Evolutionary conservation across 2,888 invertebrate species (phyloP).

Genomic region (Diaphora mendica): DNA sequence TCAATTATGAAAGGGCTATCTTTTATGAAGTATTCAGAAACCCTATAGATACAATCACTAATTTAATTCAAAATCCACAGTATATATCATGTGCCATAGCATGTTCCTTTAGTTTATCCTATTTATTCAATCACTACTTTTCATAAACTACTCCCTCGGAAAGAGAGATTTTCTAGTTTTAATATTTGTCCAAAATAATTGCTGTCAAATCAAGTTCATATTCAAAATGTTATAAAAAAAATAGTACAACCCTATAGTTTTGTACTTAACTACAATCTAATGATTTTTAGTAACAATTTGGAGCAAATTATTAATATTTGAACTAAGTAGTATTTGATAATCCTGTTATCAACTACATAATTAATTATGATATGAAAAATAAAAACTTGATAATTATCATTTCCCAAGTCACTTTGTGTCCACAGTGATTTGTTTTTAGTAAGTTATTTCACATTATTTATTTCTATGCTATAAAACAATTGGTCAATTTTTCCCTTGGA

Average conservation of each 20-base stretch:
- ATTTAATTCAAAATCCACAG: background rate
- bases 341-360: background rate
- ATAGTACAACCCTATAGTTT: no score
- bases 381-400: background rate
- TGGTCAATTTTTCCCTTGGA: background rate
- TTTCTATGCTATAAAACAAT: background rate
- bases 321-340: background rate
- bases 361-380: background rate
- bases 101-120: background rate
- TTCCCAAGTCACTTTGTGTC: background rate
- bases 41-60: background rate
- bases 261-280: background rate
- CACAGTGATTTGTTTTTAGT: background rate
- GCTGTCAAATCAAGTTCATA: no score
- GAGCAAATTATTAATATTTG: background rate
- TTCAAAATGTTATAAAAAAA: no score
- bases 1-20: background rate
- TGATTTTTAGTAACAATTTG: background rate
- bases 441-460: background rate
- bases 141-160: background rate
- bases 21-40: background rate
- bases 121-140: background rate
- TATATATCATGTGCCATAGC: background rate
- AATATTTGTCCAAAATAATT: background rate
- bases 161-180: background rate